Base-by-base conservation (phyloP, 2,113 vertebrate species). In the Pantherophis guttatus region DNA sequence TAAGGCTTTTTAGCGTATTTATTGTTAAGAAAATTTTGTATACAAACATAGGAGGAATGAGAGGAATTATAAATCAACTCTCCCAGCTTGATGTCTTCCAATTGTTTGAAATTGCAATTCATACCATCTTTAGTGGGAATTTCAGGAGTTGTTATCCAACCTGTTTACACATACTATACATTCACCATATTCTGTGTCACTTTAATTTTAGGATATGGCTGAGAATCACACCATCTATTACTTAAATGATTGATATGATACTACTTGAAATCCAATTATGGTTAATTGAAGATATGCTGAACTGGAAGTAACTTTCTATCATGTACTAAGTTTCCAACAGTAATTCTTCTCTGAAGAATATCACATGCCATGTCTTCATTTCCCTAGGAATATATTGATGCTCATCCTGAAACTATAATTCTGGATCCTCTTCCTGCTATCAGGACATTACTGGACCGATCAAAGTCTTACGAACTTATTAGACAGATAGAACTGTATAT, bases 381-480 rank as follows among this genome's bases (percentile, higher is more conserved):
- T 97, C 97, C 55, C 90, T 97, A 99, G 99, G 99, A 99, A 57
- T 99, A 99, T 96, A 99, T 99, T 33, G 99, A 99, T 44, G 98
- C 99, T 86, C 99, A 99, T 95, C 99, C 99, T 1, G 99, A 99
- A 97, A 99, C 99, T 93, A 99, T 99, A n/a, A 96, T 99, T 94
- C 97, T 99, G 96, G 99, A 99, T 93, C 99, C 99, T 5, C 98
- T 99, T 24, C 99, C 99, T 0, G 99, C 99, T 95, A 99, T 99
- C 96, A 98, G 99, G 62, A 99, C 99, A 0, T 98, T 99, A 94
- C 98, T 99, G 86, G 99, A 99, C 96, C 98, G 99, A 93, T 99
- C 99, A 97, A 99, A 99, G 96, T 99, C 99, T 93, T 99, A 99
- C 0, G 99, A 99, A 96, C 98, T 99, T 88, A 98, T 99, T 96